These are phyloP conservation scores for Eupithecia tripunctaria DNA, from an alignment of 2,888 invertebrate genomes.

Conservation along the genomic window DNA sequence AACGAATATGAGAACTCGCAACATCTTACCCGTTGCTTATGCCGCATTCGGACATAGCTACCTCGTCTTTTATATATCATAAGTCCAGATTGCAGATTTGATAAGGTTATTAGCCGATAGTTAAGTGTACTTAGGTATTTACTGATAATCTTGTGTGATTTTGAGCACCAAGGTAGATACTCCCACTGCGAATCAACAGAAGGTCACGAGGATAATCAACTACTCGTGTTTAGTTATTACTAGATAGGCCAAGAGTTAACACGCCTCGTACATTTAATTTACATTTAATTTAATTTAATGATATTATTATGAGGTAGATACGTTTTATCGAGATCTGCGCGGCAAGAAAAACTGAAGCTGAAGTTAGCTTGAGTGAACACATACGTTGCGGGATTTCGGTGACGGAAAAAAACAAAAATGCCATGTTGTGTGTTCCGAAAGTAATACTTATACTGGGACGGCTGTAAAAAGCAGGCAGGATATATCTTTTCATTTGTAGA, in stretches of 20 bases:
- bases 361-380: too few relatives aligned
- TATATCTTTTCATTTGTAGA: too few relatives aligned
- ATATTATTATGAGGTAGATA: too few relatives aligned
- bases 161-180: not conserved
- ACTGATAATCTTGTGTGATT: not conserved
- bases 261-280: not conserved
- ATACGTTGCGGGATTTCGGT: too few relatives aligned
- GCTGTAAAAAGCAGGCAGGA: too few relatives aligned
- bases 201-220: not conserved
- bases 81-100: conserved; percentile 37
- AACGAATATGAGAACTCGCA: conserved; percentile 39
- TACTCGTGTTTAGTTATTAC: not conserved
- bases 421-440: too few relatives aligned
- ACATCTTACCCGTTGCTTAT: conserved; percentile 44
- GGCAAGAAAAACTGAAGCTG: too few relatives aligned
- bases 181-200: not conserved
- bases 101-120: conserved; percentile 46
- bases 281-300: too few relatives aligned
- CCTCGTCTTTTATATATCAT: conserved; percentile 54
- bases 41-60: conserved; percentile 8
- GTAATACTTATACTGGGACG: too few relatives aligned
- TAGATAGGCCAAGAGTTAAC: not conserved
- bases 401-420: too few relatives aligned
- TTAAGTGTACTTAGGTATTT: not conserved
- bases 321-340: too few relatives aligned